Evolutionary conservation across 2,888 invertebrate genomes (phyloP).

Genomic region (Ischnura elegans): DNA sequence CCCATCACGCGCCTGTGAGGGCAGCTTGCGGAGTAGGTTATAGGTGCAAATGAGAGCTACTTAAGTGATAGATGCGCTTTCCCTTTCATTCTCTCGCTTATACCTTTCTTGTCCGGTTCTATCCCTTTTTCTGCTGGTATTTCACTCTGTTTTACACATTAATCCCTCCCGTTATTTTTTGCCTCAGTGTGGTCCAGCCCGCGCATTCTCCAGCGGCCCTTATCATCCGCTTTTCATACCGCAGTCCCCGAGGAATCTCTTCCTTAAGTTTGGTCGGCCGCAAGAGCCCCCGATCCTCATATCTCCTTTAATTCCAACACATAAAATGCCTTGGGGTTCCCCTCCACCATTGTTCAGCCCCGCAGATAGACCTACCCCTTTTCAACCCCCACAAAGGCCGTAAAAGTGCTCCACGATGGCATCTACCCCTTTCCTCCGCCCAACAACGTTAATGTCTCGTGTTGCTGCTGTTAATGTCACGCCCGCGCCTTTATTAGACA

Average conservation of each 20-base stretch:
- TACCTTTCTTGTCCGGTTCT: neutral
- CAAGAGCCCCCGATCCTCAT: neutral
- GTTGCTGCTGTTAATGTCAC: constrained; percentile 22
- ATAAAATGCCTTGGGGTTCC: neutral
- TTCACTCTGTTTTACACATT: too few relatives aligned
- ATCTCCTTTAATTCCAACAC: constrained; percentile 30
- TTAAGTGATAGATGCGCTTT: too few relatives aligned
- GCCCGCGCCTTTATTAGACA: constrained; percentile 28
- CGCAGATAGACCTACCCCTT: too few relatives aligned
- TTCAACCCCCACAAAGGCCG: neutral
- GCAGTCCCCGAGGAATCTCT: neutral
- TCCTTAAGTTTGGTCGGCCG: constrained; percentile 18
- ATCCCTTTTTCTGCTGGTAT: too few relatives aligned
- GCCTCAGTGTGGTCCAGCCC: neutral
- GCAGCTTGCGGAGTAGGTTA: too few relatives aligned
- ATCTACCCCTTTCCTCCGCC: too few relatives aligned
- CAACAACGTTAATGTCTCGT: constrained; percentile 10
- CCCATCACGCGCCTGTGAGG: too few relatives aligned
- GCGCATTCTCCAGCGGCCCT: neutral
- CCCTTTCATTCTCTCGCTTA: neutral
- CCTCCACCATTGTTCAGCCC: neutral
- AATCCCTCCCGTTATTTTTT: too few relatives aligned
- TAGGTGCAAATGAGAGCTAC: too few relatives aligned
- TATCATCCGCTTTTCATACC: neutral
- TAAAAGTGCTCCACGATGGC: neutral